phyloP scores from a whole-genome alignment of 2,888 invertebrate genomes.

The Rotaria sp. region DNA sequence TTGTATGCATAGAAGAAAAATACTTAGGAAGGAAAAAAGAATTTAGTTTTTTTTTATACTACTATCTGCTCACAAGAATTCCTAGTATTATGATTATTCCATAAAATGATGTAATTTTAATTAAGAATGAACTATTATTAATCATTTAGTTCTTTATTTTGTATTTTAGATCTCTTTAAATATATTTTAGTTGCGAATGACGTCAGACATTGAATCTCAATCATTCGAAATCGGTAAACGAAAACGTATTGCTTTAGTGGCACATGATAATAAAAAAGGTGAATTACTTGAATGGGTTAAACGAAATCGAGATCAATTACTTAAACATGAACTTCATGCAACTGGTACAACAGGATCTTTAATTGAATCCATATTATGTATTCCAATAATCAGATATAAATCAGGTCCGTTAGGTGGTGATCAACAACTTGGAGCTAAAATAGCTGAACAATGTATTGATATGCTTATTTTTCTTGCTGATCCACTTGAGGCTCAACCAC shows the following conservation, averaged over 20 bases:
- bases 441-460: constrained; percentile 4
- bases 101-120: too few relatives aligned
- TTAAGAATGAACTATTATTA: too few relatives aligned
- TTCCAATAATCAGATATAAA: neutral
- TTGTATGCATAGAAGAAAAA: too few relatives aligned
- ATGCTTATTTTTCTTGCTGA: constrained; percentile 3
- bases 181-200: neutral
- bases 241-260: constrained; percentile 27
- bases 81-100: too few relatives aligned
- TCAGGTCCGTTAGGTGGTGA: constrained; percentile 26
- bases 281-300: constrained; percentile 1
- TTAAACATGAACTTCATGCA: neutral
- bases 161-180: neutral
- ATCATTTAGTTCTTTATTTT: too few relatives aligned
- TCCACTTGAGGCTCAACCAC: constrained; percentile 5
- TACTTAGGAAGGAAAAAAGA: too few relatives aligned
- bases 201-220: neutral
- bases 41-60: too few relatives aligned
- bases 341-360: constrained; percentile 20
- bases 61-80: too few relatives aligned
- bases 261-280: constrained; percentile 23
- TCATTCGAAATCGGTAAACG: neutral
- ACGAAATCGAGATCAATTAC: neutral
- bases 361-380: neutral
- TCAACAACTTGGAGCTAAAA: constrained; percentile 27